phyloP scores from a whole-genome alignment of 1,140 invertebrate species.

The Popillia japonica region DNA sequence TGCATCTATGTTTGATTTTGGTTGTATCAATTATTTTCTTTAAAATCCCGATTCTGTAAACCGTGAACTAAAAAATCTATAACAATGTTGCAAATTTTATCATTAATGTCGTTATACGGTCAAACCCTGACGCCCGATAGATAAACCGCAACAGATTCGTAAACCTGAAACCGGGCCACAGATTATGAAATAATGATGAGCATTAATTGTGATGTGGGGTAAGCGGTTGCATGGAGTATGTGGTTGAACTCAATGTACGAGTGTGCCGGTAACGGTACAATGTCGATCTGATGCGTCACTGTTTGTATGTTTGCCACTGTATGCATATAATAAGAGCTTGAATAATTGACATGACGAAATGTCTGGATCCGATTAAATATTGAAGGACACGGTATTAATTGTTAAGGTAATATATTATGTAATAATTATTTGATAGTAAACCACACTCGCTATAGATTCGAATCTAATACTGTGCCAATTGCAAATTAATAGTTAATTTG shows the following conservation, averaged over 20 bases:
- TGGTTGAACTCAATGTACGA: too few species aligned
- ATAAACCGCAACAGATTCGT: constrained; percentile 6
- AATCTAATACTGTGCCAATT: constrained; percentile 35
- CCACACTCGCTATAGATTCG: constrained; percentile 16
- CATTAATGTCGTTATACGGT: background rate
- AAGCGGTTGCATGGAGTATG: too few species aligned
- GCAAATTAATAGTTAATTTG: constrained; percentile 35
- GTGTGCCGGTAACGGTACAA: too few species aligned
- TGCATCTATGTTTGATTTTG: too few species aligned
- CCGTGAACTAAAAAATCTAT: too few species aligned
- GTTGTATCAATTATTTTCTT: too few species aligned
- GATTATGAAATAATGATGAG: constrained; percentile 7
- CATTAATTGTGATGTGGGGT: background rate
- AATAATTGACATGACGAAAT: constrained; percentile 31
- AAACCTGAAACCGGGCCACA: background rate
- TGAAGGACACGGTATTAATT: background rate
- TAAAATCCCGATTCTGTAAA: too few species aligned
- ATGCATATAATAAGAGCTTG: constrained; percentile 18
- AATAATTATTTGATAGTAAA: constrained; percentile 27
- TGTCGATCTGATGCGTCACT: background rate
- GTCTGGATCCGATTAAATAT: constrained; percentile 23
- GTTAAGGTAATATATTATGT: constrained; percentile 31
- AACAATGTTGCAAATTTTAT: background rate
- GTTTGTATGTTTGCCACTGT: constrained; percentile 1
- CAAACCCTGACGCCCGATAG: background rate